A percentile compares a stretch with the other conserved stretches of the same genome.
These are phyloP conservation scores for Mormyrops boulengeri DNA, from an alignment of 2,797 vertebrate genomes.

Conservation along the genomic window DNA sequence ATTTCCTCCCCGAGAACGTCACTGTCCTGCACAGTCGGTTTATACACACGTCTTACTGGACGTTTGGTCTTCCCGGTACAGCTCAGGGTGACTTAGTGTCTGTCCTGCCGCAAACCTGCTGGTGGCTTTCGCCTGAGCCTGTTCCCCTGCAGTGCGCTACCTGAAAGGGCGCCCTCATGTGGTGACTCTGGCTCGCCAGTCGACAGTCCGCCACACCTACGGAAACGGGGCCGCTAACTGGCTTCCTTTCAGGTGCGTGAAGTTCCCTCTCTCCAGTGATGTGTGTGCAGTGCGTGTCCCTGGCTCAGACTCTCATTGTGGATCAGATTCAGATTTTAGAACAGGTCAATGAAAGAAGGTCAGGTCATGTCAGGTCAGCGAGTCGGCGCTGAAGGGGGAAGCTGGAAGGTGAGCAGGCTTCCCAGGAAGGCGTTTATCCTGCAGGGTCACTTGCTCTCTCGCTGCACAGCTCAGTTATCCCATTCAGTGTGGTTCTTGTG, in stretches of 20 bases:
- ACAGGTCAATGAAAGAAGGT: background rate
- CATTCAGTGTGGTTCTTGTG: background rate
- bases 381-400: background rate
- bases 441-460: background rate
- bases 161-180: constrained; percentile 42
- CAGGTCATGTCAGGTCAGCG: background rate
- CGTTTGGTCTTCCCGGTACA: background rate
- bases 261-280: constrained; percentile 51
- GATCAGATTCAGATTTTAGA: background rate
- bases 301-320: background rate
- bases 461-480: background rate
- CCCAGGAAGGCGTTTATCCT: background rate
- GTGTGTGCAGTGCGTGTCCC: background rate
- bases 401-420: background rate
- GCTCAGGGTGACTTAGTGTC: background rate
- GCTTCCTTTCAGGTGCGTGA: constrained; percentile 73
- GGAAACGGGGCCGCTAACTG: constrained; percentile 56
- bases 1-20: background rate
- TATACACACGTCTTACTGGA: background rate
- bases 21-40: background rate
- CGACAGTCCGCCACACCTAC: constrained; percentile 51
- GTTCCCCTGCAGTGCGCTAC: background rate
- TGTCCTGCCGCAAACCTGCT: background rate
- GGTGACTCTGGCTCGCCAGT: constrained; percentile 37
- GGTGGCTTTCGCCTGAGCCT: background rate